phyloP scores from a whole-genome alignment of 92 coral and sea anemone genomes.

The Epizoanthus illoricatus region DNA sequence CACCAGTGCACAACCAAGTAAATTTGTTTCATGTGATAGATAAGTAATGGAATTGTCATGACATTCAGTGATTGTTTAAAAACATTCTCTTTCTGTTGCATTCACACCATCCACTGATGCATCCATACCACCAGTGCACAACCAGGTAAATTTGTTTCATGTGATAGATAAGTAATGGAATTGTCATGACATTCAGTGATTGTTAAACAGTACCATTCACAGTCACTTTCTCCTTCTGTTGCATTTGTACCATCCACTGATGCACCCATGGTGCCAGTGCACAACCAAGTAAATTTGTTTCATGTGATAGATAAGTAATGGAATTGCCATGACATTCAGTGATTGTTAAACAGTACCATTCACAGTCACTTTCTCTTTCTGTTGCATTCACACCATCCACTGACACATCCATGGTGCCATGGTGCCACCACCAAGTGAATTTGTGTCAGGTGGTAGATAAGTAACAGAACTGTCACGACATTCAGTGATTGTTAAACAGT shows the following conservation, averaged over 20 bases:
- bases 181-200: not conserved
- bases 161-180: no score
- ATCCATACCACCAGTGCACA: slow-evolving; percentile 86
- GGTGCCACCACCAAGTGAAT: slow-evolving; percentile 84
- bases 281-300: slow-evolving; percentile 94
- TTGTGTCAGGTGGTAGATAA: slow-evolving; percentile 84
- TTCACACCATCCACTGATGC: slow-evolving; percentile 75
- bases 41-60: slow-evolving; percentile 76
- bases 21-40: no score
- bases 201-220: no score
- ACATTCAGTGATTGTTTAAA: not conserved
- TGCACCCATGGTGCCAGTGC: slow-evolving; percentile 79
- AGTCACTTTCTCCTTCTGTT: slow-evolving; percentile 34
- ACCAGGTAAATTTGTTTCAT: slow-evolving; percentile 88
- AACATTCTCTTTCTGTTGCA: slow-evolving; percentile 49
- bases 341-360: not conserved
- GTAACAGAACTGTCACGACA: not conserved
- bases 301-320: slow-evolving; percentile 89
- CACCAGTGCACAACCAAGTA: no score
- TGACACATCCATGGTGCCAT: slow-evolving; percentile 79
- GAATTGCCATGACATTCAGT: slow-evolving; percentile 46
- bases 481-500: not conserved
- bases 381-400: slow-evolving; percentile 83
- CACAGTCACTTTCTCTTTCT: slow-evolving; percentile 12
- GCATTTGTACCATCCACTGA: slow-evolving; percentile 76